Evolutionary conservation across 2,797 vertebrate species (phyloP), one percentile per base, ranked within the genome.

Genomic region (Periophthalmus magnuspinnatus): DNA sequence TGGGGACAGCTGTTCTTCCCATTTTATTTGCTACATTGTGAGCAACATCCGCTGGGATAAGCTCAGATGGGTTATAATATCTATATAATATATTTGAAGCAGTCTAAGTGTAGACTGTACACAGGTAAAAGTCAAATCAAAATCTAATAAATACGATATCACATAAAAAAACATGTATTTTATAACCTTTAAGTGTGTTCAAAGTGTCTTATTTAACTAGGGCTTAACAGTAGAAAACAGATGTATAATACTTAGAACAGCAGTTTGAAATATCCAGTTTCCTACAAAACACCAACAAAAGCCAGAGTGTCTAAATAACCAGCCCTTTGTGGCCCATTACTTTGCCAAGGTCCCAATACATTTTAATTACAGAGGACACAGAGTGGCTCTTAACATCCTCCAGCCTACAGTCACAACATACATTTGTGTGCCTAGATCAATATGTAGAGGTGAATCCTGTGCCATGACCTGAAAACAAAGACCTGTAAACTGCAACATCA

Each of bases 331-430:
- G 28, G 55, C 61, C 54, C 63, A 62, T 67, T 64, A 36, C 52
- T 33, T 56, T 28, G 33, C 41, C 41, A 34, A 47, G 38, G 63
- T 66, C 68, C 28, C 38, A 50, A 55, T 22, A 52, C 17, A 60
- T 21, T 52, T 56, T 28, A 36, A n/a, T 13, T 63, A 5, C 38
- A 0, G 24, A 57, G 36, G 55, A 63, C 68, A 80, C 67, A 75
- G 71, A 71, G 1, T 3, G 32, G 70, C 58, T 65, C 55, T 56
- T 16, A 72, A 28, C 61, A 33, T 68, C 47, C 50, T 58, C 28
- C 33, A 14, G 50, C 16, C 5, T 41, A 36, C 52, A 45, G 66
- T 19, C 41, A 61, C 76, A 66, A 3, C 19, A 14, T 34, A 1
- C 2, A 36, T 5, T 38, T 45, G 19, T 45, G 10, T n/a, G 22